Conservation (phyloP, 2,113 vertebrate species). For the Octodon degus region DNA sequence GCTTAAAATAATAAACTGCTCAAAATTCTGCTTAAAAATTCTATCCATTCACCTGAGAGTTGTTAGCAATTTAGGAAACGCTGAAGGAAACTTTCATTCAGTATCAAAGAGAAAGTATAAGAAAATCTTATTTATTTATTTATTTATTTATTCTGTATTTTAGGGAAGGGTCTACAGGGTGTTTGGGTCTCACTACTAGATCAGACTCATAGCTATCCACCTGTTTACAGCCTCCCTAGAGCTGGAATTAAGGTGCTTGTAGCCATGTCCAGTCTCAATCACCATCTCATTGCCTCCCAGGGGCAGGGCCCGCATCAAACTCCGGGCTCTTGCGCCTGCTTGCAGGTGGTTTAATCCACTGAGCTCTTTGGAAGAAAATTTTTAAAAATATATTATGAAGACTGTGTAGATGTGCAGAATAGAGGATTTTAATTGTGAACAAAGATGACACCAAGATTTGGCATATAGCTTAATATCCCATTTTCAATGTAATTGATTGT, state of each 20-base stretch:
- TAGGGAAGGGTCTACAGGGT: too few species aligned
- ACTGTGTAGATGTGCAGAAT: neutral
- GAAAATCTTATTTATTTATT: neutral
- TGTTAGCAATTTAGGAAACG: conserved; percentile 64
- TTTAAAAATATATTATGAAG: conserved; percentile 58
- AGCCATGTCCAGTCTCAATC: too few species aligned
- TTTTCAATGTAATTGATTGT: neutral
- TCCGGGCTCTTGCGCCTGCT: too few species aligned
- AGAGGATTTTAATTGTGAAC: conserved; percentile 32
- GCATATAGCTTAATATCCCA: neutral
- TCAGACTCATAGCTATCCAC: too few species aligned
- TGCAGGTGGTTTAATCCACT: too few species aligned
- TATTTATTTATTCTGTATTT: too few species aligned
- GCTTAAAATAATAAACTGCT: neutral
- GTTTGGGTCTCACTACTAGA: too few species aligned
- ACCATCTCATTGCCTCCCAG: too few species aligned
- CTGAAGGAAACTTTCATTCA: neutral
- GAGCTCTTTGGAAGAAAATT: too few species aligned
- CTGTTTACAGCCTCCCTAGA: too few species aligned
- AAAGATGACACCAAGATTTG: neutral
- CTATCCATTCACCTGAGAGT: conserved; percentile 54
- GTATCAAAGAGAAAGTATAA: conserved; percentile 46
- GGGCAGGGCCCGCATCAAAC: too few species aligned
- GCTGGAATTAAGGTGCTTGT: too few species aligned
- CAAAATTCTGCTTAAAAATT: neutral